phyloP scores from a whole-genome alignment of 2,888 invertebrate genomes.

The Lycia hirtaria region DNA sequence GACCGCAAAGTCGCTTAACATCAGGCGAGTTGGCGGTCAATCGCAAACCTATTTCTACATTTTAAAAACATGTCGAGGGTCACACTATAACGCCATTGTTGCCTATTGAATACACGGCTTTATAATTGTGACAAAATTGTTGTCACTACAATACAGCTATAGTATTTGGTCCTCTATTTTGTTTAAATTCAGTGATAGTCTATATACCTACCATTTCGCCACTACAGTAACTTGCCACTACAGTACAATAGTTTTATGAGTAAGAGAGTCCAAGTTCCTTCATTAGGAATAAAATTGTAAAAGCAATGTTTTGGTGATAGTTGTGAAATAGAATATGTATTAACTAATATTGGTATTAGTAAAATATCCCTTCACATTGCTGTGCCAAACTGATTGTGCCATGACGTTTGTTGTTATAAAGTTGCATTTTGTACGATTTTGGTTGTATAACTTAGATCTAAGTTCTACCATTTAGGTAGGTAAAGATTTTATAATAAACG shows the following conservation, averaged over 20 bases:
- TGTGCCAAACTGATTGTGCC: constrained; percentile 30
- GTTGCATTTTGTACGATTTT: constrained; percentile 56
- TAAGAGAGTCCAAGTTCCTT: neutral
- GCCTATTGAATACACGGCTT: too few relatives aligned
- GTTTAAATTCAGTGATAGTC: too few relatives aligned
- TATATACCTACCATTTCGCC: too few relatives aligned
- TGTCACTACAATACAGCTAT: too few relatives aligned
- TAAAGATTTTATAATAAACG: constrained; percentile 73
- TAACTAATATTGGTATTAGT: neutral
- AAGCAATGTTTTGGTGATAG: neutral
- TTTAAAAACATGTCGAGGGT: too few relatives aligned
- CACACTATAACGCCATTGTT: too few relatives aligned
- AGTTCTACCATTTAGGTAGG: constrained; percentile 66
- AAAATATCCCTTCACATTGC: neutral
- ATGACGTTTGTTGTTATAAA: constrained; percentile 33
- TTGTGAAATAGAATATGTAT: neutral
- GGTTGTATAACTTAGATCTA: constrained; percentile 56
- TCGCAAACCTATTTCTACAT: too few relatives aligned
- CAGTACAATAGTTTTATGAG: neutral
- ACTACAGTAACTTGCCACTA: neutral
- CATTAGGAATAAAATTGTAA: neutral
- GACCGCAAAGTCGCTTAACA: too few relatives aligned
- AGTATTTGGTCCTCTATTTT: too few relatives aligned
- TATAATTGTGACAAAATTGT: too few relatives aligned
- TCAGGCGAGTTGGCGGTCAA: too few relatives aligned